phyloP scores from a whole-genome alignment of 2,888 invertebrate genomes.

The Agonopterix heracliana region DNA sequence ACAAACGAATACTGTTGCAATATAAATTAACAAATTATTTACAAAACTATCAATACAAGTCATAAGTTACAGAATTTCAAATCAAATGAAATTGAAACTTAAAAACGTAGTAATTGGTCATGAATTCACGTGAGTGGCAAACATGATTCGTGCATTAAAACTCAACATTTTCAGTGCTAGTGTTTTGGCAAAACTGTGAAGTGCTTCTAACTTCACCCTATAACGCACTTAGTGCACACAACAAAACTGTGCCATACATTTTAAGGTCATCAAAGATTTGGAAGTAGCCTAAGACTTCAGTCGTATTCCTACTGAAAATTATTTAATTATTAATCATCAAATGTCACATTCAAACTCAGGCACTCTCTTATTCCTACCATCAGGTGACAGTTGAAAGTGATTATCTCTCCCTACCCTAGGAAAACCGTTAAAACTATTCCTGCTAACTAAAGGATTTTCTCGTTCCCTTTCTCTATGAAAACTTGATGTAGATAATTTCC shows the following conservation, averaged over 20 bases:
- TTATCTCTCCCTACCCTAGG: conserved; percentile 61
- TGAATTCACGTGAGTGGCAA: conserved; percentile 11
- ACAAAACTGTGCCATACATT: neutral
- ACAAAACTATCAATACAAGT: conserved; percentile 41
- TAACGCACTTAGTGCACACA: neutral
- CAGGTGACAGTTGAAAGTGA: conserved; percentile 63
- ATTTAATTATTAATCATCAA: conserved; percentile 17
- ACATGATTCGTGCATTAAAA: conserved; percentile 10
- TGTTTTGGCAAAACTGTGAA: conserved; percentile 23
- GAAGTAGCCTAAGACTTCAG: conserved; percentile 5
- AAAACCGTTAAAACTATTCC: conserved; percentile 70
- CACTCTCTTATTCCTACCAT: conserved; percentile 73
- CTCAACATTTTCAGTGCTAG: conserved; percentile 28
- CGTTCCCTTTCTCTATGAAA: conserved; percentile 65
- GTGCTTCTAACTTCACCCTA: conserved; percentile 22
- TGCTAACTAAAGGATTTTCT: conserved; percentile 65
- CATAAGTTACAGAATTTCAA: conserved; percentile 37
- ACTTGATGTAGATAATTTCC: conserved; percentile 66
- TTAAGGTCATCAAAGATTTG: too few relatives aligned
- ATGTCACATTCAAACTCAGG: conserved; percentile 81
- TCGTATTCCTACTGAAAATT: conserved; percentile 13
- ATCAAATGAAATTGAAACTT: conserved; percentile 35
- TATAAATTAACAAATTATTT: conserved; percentile 59
- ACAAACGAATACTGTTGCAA: conserved; percentile 58
- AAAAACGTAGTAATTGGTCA: conserved; percentile 30